Conservation (phyloP, 1,140 invertebrate species). For the Teleopsis dalmanni region DNA sequence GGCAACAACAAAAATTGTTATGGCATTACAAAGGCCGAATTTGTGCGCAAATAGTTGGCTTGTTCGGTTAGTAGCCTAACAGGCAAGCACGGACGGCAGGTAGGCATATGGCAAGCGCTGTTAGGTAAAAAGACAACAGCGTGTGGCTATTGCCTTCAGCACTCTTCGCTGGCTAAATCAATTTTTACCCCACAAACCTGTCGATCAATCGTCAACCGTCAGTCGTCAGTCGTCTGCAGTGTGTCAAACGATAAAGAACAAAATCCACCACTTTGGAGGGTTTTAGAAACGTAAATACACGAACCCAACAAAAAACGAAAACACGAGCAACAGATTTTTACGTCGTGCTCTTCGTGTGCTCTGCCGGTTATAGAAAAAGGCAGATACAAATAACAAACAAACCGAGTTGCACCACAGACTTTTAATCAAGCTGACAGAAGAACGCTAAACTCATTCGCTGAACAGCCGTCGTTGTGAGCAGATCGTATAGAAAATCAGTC, state of each 20-base stretch:
- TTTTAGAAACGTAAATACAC: slow-evolving; percentile 1
- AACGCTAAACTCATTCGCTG: slow-evolving; percentile 15
- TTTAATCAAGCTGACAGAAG: slow-evolving; percentile 12
- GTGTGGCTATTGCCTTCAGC: background rate
- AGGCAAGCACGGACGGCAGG: slow-evolving; percentile 29
- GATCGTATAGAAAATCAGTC: background rate
- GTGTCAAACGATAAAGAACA: slow-evolving; percentile 37
- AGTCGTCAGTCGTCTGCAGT: slow-evolving; percentile 41
- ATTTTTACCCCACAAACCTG: slow-evolving; percentile 41
- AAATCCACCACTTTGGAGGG: background rate
- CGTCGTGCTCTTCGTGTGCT: background rate
- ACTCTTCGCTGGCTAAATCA: too few species aligned
- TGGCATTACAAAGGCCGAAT: too few species aligned
- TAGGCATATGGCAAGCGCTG: too few species aligned
- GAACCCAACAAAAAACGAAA: background rate
- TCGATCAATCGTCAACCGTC: slow-evolving; percentile 43
- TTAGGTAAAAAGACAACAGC: too few species aligned
- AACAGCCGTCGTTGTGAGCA: slow-evolving; percentile 11
- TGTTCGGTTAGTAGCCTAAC: slow-evolving; percentile 20
- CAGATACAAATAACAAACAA: background rate
- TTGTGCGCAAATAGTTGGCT: too few species aligned
- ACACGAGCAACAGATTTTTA: slow-evolving; percentile 4
- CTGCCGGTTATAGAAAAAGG: background rate
- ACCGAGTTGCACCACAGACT: slow-evolving; percentile 8
- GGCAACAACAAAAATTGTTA: too few species aligned